Conservation (phyloP, 2,797 vertebrate genomes). For the Sorex maritimensis region DNA sequence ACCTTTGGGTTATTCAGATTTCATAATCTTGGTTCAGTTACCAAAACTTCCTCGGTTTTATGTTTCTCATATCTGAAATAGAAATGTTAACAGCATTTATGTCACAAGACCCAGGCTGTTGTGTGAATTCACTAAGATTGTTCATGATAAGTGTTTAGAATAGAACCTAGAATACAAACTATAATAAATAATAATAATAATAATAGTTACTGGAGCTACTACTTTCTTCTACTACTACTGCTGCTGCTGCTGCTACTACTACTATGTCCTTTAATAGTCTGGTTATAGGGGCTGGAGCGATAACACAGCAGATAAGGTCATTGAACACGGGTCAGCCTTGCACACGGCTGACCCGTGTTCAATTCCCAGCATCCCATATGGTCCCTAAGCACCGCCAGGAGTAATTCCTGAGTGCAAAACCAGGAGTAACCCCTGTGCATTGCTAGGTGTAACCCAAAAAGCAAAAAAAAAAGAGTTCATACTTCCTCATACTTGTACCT, state of each 20-base stretch:
- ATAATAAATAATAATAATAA: slow-evolving; percentile 31
- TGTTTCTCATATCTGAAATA: slow-evolving; percentile 41
- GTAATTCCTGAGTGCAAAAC: no score
- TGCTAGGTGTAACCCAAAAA: background rate
- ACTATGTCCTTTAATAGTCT: background rate
- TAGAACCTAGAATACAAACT: background rate
- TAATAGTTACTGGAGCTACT: background rate
- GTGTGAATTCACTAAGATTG: slow-evolving; percentile 47
- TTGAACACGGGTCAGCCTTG: no score
- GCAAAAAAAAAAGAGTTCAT: background rate
- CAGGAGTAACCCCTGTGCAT: no score
- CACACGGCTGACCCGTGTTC: no score
- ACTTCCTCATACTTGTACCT: slow-evolving; percentile 23
- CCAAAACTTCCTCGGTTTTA: slow-evolving; percentile 24
- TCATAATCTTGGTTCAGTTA: slow-evolving; percentile 1
- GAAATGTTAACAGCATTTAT: background rate
- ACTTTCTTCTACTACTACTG: background rate
- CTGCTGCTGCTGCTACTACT: background rate
- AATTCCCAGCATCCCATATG: no score
- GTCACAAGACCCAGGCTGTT: background rate
- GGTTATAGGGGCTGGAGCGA: background rate
- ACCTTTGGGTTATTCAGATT: background rate
- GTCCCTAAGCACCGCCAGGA: no score
- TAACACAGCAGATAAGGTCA: no score
- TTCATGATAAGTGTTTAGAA: background rate